Conservation (phyloP, 1,140 invertebrate genomes). For the Pteromalus puparum region DNA sequence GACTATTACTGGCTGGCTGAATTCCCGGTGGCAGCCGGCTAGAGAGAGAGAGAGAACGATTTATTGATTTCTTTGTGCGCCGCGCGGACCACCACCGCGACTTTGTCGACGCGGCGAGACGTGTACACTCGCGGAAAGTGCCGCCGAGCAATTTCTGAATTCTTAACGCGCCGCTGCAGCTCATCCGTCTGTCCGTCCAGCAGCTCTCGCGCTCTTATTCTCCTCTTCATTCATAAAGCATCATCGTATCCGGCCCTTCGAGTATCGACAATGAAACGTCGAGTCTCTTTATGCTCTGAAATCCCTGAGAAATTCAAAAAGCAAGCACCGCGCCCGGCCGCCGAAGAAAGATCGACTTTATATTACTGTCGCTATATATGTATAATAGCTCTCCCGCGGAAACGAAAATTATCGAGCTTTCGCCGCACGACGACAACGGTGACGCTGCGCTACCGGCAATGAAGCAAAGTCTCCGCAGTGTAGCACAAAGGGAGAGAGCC, state of each 20-base stretch:
- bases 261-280: conserved; percentile 7
- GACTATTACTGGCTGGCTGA: background rate
- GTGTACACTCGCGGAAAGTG: background rate
- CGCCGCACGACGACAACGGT: background rate
- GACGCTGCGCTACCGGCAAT: background rate
- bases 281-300: background rate
- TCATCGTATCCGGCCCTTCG: background rate
- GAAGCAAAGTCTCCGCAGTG: background rate
- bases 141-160: conserved; percentile 32
- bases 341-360: background rate
- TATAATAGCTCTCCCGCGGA: background rate
- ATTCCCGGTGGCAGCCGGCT: background rate
- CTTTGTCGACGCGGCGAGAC: background rate
- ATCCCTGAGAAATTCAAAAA: conserved; percentile 28
- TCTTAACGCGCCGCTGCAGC: conserved; percentile 44
- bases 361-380: background rate
- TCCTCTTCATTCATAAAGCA: conserved; percentile 33
- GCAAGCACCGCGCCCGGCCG: background rate
- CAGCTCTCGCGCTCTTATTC: background rate
- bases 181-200: background rate
- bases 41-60: background rate
- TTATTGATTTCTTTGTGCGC: conserved; percentile 26
- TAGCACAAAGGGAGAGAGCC: background rate
- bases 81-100: background rate
- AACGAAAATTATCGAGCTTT: conserved; percentile 25